Evolutionary conservation across 1,140 invertebrate genomes (phyloP).

Genomic region (Heliconius nattereri): DNA sequence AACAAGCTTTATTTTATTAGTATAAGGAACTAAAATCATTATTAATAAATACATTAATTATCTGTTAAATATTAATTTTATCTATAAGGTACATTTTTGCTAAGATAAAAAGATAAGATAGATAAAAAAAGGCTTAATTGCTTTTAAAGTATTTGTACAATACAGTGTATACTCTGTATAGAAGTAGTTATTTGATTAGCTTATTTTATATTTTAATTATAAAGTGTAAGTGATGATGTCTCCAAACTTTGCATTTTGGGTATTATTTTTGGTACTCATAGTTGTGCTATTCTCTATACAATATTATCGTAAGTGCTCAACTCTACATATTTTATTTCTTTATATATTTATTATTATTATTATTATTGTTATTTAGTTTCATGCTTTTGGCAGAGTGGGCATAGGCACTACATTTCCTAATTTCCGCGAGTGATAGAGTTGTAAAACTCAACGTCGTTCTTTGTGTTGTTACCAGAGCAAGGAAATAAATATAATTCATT

Average conservation of each 20-base stretch:
- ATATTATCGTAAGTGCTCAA: neutral
- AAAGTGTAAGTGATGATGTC: neutral
- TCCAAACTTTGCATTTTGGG: neutral
- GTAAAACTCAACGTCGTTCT: too few relatives aligned
- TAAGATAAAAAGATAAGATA: conserved; percentile 38
- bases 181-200: neutral
- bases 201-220: neutral
- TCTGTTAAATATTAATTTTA: conserved; percentile 29
- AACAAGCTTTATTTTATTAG: neutral
- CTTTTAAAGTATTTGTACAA: neutral
- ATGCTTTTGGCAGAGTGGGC: too few relatives aligned
- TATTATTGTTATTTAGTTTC: neutral
- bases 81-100: conserved; percentile 38
- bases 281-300: neutral
- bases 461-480: too few relatives aligned
- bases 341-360: neutral
- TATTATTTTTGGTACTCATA: neutral
- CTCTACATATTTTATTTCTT: neutral
- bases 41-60: conserved; percentile 9
- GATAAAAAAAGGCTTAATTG: neutral
- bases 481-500: too few relatives aligned
- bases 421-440: too few relatives aligned
- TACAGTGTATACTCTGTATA: neutral
- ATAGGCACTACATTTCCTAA: too few relatives aligned
- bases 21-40: neutral